Evolutionary conservation across 2,888 invertebrate genomes (phyloP).

Genomic region (Amphipoea lucens): DNA sequence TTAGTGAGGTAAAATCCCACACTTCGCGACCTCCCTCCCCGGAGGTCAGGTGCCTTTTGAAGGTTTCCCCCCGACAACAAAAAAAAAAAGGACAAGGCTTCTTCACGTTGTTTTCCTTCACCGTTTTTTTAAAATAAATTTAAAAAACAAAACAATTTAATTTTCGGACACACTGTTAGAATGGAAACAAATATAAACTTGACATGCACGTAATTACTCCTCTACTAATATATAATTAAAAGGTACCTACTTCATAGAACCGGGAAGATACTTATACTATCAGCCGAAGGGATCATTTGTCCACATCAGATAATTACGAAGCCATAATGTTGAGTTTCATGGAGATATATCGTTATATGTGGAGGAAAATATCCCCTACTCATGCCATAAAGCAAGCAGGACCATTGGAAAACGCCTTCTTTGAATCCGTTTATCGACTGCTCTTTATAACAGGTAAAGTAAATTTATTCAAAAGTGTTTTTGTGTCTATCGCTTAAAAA

Average conservation of each 20-base stretch:
- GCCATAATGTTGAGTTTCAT: slow-evolving; percentile 75
- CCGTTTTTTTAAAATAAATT: neutral
- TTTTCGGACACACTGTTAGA: neutral
- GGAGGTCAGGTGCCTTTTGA: no score
- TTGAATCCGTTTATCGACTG: slow-evolving; percentile 80
- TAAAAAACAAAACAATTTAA: neutral
- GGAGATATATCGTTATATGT: slow-evolving; percentile 59
- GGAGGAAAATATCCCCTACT: slow-evolving; percentile 77
- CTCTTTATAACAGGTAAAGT: slow-evolving; percentile 80
- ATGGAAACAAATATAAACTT: slow-evolving; percentile 51
- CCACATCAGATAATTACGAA: slow-evolving; percentile 25
- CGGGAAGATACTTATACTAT: slow-evolving; percentile 20
- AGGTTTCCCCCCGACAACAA: no score
- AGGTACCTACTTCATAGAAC: slow-evolving; percentile 15
- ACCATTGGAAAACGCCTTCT: slow-evolving; percentile 78
- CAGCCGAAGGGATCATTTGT: slow-evolving; percentile 1
- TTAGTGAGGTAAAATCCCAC: no score
- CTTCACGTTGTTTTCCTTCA: neutral
- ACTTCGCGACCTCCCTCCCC: no score
- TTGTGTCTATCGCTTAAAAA: neutral
- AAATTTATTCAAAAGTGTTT: neutral
- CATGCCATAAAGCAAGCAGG: slow-evolving; percentile 78
- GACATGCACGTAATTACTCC: slow-evolving; percentile 39
- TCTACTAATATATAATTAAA: slow-evolving; percentile 27
- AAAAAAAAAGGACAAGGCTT: no score